phyloP scores from a whole-genome alignment of 2,113 vertebrate species.

The Talpa occidentalis region DNA sequence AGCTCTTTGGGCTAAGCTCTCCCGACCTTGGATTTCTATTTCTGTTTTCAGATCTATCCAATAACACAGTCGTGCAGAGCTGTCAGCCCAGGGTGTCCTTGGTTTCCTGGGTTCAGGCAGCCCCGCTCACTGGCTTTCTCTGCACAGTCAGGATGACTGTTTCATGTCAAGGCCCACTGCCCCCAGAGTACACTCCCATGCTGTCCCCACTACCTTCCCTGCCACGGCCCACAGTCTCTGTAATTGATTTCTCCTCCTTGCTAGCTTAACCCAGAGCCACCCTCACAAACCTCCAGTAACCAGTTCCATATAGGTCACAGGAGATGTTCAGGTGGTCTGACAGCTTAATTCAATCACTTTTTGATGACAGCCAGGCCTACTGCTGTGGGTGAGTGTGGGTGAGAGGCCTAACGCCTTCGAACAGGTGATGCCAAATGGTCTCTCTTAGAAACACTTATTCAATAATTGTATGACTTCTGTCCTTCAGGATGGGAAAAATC shows the following conservation, averaged over 20 bases:
- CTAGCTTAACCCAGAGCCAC: constrained; percentile 77
- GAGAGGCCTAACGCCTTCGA: constrained; percentile 59
- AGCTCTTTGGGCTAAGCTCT: not conserved
- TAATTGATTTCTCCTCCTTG: constrained; percentile 77
- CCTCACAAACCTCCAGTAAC: constrained; percentile 80
- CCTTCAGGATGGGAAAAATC: not conserved
- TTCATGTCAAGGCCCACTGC: not conserved
- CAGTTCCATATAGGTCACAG: constrained; percentile 75
- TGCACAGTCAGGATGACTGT: not conserved
- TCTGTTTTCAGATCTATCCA: constrained; percentile 3
- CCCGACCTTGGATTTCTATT: not conserved
- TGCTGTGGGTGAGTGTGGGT: constrained; percentile 62
- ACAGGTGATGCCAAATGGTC: constrained; percentile 68
- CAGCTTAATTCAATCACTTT: constrained; percentile 86
- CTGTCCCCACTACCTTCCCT: not conserved
- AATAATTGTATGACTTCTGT: not conserved
- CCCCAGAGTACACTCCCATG: not conserved
- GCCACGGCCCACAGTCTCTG: not conserved
- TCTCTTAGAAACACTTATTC: constrained; percentile 48
- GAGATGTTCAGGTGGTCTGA: constrained; percentile 74
- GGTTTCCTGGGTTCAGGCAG: not conserved
- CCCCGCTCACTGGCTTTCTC: not conserved
- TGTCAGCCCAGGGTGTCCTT: not conserved
- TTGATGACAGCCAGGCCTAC: constrained; percentile 73
- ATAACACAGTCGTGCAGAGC: not conserved